A percentile compares a stretch with the other conserved stretches of the same genome.
Evolutionary conservation across 2,888 invertebrate species (phyloP).

Genomic region (Alsophila aescularia): DNA sequence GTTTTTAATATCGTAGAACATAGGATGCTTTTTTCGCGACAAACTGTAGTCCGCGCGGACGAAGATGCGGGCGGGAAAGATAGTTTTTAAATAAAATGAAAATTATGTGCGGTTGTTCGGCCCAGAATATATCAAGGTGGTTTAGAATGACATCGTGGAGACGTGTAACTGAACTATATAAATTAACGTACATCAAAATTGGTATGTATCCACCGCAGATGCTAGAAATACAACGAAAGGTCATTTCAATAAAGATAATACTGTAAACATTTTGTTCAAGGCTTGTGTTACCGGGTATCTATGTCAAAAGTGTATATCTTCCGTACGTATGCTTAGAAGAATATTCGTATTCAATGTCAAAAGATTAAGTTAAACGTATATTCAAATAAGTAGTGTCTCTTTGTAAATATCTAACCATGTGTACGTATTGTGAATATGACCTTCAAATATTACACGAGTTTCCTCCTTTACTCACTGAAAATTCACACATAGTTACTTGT

Average conservation of each 20-base stretch:
- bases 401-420: neutral
- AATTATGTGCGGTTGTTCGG: no score
- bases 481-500: neutral
- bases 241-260: conserved; percentile 69
- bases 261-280: conserved; percentile 56
- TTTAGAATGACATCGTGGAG: conserved; percentile 40
- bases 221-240: conserved; percentile 66
- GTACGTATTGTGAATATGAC: neutral
- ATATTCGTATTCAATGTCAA: neutral
- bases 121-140: conserved; percentile 31
- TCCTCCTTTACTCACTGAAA: conserved; percentile 6
- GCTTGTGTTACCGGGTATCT: conserved; percentile 36
- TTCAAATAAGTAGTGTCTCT: neutral
- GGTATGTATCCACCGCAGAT: conserved; percentile 51
- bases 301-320: conserved; percentile 23
- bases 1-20: no score
- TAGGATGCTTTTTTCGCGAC: no score
- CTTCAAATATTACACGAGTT: conserved; percentile 5
- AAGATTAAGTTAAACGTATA: neutral
- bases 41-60: no score
- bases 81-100: no score
- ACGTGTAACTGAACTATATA: conserved; percentile 17
- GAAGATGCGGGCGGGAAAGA: no score
- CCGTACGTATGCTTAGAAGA: neutral
- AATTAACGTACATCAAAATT: conserved; percentile 44